These are phyloP conservation scores for Grantiella picta DNA, from an alignment of 2,113 vertebrate genomes.

Conservation along the genomic window DNA sequence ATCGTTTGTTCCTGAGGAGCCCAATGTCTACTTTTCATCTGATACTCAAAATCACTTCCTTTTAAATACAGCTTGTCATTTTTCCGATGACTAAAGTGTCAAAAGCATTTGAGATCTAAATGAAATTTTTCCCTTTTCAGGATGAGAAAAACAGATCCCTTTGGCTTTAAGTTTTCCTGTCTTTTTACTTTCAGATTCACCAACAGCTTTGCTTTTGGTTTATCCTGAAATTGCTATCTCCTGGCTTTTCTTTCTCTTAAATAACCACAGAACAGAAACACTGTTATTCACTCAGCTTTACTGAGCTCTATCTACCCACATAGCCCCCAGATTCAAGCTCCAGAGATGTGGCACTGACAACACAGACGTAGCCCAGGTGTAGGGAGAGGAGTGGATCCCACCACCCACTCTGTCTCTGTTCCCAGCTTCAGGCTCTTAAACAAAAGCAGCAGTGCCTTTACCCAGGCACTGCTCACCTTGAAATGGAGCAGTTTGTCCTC, in stretches of 20 bases:
- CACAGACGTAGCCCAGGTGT: background rate
- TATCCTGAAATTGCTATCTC: background rate
- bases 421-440: background rate
- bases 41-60: conserved; percentile 27
- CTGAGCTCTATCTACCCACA: background rate
- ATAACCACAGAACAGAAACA: background rate
- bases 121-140: background rate
- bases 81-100: conserved; percentile 7
- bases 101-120: conserved; percentile 36
- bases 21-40: background rate
- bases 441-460: fast-evolving
- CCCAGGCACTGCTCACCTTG: background rate
- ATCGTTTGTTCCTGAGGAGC: background rate
- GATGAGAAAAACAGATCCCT: conserved; percentile 13
- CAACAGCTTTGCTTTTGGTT: background rate
- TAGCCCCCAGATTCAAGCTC: background rate
- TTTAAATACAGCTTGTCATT: conserved; percentile 50
- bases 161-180: background rate
- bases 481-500: background rate
- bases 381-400: background rate
- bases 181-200: background rate
- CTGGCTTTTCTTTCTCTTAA: background rate
- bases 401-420: background rate
- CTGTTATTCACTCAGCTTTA: background rate
- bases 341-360: background rate